phyloP scores from a whole-genome alignment of 2,113 vertebrate genomes.

The Rhagologus leucostigma region DNA sequence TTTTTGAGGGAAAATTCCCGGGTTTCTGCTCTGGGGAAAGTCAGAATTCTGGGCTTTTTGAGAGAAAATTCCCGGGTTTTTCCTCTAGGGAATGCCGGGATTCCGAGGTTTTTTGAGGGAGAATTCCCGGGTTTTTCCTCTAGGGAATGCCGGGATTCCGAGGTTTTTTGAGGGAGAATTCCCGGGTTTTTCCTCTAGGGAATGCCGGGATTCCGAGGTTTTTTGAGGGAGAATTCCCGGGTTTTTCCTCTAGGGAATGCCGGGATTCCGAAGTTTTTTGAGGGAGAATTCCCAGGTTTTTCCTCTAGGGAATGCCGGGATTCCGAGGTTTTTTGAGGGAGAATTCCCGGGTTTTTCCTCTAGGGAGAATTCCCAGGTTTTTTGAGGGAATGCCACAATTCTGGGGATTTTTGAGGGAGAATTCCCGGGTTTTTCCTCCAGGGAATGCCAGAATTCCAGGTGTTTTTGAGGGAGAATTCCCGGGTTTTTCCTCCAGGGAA shows the following conservation, averaged over 20 bases:
- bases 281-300: background rate
- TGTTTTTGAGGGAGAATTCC: background rate
- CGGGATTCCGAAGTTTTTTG: no score
- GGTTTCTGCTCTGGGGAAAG: rapidly evolving
- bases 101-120: no score
- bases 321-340: no score
- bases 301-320: no score
- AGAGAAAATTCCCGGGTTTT: no score
- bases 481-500: no score
- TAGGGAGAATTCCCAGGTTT: rapidly evolving
- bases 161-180: no score
- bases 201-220: background rate
- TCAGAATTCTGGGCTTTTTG: rapidly evolving
- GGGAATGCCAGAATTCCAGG: rapidly evolving
- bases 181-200: rapidly evolving
- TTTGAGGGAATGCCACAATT: no score
- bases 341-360: no score
- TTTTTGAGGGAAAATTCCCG: background rate
- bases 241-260: no score
- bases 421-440: rapidly evolving
- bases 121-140: no score
- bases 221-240: background rate
- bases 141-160: rapidly evolving
- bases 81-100: rapidly evolving
- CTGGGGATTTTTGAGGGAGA: background rate